These are phyloP conservation scores for Orthosia gracilis DNA, from an alignment of 2,888 invertebrate genomes.

Conservation along the genomic window DNA sequence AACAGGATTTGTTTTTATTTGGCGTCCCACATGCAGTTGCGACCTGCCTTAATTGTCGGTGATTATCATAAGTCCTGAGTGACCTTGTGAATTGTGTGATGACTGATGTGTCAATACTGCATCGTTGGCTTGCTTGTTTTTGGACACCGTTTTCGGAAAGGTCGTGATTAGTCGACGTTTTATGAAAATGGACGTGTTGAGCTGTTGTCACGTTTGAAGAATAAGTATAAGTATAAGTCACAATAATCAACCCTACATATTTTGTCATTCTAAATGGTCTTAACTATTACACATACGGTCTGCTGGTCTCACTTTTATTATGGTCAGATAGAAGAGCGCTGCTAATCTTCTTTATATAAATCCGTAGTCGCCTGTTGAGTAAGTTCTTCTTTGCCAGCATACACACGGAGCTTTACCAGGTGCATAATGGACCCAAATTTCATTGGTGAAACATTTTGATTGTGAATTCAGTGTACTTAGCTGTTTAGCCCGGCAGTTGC, in stretches of 20 bases:
- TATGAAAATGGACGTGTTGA: not conserved
- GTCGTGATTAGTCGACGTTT: conserved; percentile 13
- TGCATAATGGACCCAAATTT: not conserved
- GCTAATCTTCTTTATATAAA: not conserved
- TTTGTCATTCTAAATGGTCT: no score
- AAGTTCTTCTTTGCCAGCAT: not conserved
- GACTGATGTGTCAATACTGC: conserved; percentile 57
- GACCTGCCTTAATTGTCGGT: conserved; percentile 67
- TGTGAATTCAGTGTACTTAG: not conserved
- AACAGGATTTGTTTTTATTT: conserved; percentile 66
- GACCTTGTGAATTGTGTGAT: conserved; percentile 67
- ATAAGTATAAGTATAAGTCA: not conserved
- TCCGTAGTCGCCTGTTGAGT: not conserved
- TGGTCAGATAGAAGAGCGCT: not conserved
- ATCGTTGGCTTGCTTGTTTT: conserved; percentile 35
- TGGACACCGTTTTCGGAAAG: conserved; percentile 12
- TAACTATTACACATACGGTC: no score
- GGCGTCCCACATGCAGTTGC: conserved; percentile 46
- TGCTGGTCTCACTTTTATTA: not conserved
- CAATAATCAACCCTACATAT: not conserved
- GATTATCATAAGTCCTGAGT: conserved; percentile 70
- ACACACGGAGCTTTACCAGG: not conserved
- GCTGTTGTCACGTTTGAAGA: not conserved
- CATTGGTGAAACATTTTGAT: not conserved
- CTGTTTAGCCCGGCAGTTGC: no score